phyloP scores from a whole-genome alignment of 2,797 vertebrate species.

The Graptemys geographica region DNA sequence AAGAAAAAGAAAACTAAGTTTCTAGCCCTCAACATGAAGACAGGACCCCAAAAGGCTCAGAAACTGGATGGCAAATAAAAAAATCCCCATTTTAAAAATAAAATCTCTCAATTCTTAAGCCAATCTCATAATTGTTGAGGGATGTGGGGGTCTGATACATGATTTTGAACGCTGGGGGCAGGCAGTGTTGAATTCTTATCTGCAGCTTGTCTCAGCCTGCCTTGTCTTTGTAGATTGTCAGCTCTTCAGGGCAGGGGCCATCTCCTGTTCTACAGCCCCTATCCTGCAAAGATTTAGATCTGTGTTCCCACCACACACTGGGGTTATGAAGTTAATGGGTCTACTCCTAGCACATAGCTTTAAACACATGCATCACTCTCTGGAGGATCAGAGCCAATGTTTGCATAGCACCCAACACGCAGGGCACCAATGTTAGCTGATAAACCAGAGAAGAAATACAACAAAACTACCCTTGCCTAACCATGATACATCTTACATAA shows the following conservation, averaged over 20 bases:
- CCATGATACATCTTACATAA: background rate
- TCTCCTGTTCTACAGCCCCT: background rate
- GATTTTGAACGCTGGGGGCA: background rate
- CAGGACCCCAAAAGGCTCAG: no score
- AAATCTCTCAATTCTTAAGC: background rate
- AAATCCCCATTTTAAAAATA: background rate
- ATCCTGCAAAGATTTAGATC: background rate
- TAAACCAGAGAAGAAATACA: background rate
- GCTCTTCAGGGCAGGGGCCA: background rate
- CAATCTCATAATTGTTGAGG: background rate
- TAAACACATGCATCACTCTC: background rate
- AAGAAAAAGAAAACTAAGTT: background rate
- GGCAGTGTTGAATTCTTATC: background rate
- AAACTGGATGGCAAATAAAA: no score
- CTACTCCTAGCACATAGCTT: background rate
- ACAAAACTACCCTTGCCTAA: background rate
- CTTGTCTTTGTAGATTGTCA: background rate
- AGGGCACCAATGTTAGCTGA: background rate
- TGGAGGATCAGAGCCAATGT: background rate
- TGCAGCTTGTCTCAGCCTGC: background rate
- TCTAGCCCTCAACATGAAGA: background rate
- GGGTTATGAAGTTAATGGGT: background rate
- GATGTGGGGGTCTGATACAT: accelerated
- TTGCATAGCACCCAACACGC: background rate
- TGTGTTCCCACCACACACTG: background rate